These are phyloP conservation scores for Epiperipatus broadwayi DNA, from an alignment of 2,888 invertebrate species.

Conservation along the genomic window DNA sequence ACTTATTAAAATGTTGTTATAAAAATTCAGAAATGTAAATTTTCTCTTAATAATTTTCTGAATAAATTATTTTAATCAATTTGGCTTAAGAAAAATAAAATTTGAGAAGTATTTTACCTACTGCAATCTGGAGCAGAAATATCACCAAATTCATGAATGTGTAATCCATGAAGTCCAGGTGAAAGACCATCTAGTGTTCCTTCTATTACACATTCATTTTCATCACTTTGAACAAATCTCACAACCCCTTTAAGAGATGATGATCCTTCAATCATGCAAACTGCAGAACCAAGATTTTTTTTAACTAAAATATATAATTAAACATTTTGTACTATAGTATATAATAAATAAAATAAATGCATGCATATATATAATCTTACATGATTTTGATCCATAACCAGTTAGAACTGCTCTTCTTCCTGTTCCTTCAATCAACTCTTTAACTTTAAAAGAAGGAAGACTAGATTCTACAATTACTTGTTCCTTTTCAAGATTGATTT, in stretches of 20 bases:
- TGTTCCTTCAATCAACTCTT: slow-evolving; percentile 36
- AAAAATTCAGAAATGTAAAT: too few relatives aligned
- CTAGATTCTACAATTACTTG: slow-evolving; percentile 47
- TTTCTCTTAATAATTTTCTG: neutral
- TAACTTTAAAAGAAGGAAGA: slow-evolving; percentile 39
- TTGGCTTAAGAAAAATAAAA: too few relatives aligned
- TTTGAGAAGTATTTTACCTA: slow-evolving; percentile 26
- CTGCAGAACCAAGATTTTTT: slow-evolving; percentile 39
- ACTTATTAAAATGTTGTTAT: too few relatives aligned
- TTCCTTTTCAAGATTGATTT: slow-evolving; percentile 41
- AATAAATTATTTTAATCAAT: neutral
- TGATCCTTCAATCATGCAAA: slow-evolving; percentile 41
- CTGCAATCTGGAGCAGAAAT: slow-evolving; percentile 42
- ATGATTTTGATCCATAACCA: slow-evolving; percentile 48
- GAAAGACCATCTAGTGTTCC: slow-evolving; percentile 61
- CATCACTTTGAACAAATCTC: slow-evolving; percentile 45
- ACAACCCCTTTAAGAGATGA: slow-evolving; percentile 46
- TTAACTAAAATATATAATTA: neutral
- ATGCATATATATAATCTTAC: neutral
- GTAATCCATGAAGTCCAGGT: slow-evolving; percentile 40
- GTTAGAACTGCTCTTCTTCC: slow-evolving; percentile 55
- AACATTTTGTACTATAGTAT: neutral
- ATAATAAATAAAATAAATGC: neutral
- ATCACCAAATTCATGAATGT: slow-evolving; percentile 53
- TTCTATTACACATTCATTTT: slow-evolving; percentile 48